A percentile compares a stretch with the other conserved stretches of the same genome.
These are phyloP conservation scores for Drosophila repletoides DNA, from an alignment of 1,140 invertebrate genomes.

Conservation along the genomic window DNA sequence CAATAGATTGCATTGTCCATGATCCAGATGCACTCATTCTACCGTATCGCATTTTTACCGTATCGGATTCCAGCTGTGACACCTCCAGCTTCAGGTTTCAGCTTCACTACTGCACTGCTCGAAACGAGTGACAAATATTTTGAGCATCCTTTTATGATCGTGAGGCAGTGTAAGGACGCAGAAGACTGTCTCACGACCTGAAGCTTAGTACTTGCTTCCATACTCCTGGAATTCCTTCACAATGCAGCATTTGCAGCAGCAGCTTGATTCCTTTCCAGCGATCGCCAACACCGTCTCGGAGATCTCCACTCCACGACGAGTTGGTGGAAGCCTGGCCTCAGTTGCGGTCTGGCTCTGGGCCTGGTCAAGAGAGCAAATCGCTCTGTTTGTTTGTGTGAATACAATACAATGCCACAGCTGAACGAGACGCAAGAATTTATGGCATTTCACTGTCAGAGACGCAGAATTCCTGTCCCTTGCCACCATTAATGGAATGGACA, in stretches of 20 bases:
- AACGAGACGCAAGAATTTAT: slow-evolving; percentile 78
- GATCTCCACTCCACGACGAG: not conserved
- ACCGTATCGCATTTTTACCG: slow-evolving; percentile 40
- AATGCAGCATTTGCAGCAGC: slow-evolving; percentile 39
- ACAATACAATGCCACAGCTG: slow-evolving; percentile 70
- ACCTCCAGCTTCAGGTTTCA: slow-evolving; percentile 12
- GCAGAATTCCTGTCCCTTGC: slow-evolving; percentile 77
- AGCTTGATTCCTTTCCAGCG: slow-evolving; percentile 4
- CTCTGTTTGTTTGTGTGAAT: slow-evolving; percentile 60
- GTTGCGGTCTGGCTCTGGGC: too few species aligned
- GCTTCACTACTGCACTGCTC: not conserved
- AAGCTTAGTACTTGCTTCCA: slow-evolving; percentile 39
- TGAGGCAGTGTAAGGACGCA: slow-evolving; percentile 43
- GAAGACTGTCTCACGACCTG: slow-evolving; percentile 63
- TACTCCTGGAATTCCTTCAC: slow-evolving; percentile 67
- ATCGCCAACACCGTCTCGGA: slow-evolving; percentile 4
- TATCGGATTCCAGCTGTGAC: slow-evolving; percentile 48
- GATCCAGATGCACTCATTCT: slow-evolving; percentile 37
- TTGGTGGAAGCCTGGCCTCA: slow-evolving; percentile 6
- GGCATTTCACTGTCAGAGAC: slow-evolving; percentile 80
- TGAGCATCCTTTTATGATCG: slow-evolving; percentile 71
- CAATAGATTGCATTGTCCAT: slow-evolving; percentile 28
- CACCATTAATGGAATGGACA: slow-evolving; percentile 79
- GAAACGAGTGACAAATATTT: slow-evolving; percentile 52
- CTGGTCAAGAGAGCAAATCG: slow-evolving; percentile 57